Evolutionary conservation across 1,140 invertebrate species (phyloP).

Genomic region (Panonychus citri): DNA sequence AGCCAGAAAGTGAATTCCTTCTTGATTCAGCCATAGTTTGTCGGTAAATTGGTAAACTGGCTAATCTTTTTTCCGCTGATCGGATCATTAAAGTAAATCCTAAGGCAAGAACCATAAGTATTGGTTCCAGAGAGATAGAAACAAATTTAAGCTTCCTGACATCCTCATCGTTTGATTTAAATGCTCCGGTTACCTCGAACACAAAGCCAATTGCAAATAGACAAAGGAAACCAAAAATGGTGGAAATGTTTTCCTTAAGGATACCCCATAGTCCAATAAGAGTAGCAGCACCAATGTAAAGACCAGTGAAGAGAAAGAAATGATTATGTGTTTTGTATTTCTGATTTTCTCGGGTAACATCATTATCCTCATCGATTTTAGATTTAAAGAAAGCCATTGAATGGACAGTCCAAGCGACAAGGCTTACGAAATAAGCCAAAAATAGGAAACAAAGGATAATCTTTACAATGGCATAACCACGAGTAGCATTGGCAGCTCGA

Average conservation of each 20-base stretch:
- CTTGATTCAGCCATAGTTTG: constrained; percentile 2
- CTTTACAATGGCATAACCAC: neutral
- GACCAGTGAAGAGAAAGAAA: constrained; percentile 4
- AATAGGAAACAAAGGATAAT: neutral
- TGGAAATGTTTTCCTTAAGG: neutral
- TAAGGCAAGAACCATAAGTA: neutral
- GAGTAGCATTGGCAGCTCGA: neutral
- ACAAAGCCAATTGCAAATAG: neutral
- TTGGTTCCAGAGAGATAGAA: neutral
- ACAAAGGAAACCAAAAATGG: neutral
- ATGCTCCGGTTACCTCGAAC: neutral
- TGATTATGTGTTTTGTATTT: constrained; percentile 1
- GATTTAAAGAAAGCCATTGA: neutral
- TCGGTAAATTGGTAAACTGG: neutral
- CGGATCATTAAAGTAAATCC: neutral
- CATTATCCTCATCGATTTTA: neutral
- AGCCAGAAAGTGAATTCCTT: neutral
- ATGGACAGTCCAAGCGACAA: neutral
- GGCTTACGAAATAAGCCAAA: neutral
- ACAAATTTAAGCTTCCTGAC: neutral
- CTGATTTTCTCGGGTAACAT: neutral
- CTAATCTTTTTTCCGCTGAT: neutral
- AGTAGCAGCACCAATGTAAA: neutral
- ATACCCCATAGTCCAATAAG: constrained; percentile 1
- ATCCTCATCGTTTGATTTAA: neutral